phyloP scores from a whole-genome alignment of 2,113 vertebrate genomes.

The Rhabdornis inornatus region DNA sequence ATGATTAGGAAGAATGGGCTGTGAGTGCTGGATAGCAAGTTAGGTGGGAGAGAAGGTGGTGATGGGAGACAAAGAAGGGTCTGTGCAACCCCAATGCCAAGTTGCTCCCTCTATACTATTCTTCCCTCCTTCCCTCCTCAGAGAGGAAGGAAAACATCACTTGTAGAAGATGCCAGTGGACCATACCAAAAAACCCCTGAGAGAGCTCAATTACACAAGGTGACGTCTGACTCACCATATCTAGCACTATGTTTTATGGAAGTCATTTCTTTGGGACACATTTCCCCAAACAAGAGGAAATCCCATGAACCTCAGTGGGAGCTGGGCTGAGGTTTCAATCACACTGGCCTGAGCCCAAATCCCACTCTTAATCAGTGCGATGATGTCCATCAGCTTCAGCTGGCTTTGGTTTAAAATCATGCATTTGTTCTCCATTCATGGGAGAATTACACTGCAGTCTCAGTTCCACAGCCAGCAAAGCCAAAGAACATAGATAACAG shows the following conservation, averaged over 20 bases:
- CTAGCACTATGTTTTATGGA: not conserved
- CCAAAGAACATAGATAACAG: not conserved
- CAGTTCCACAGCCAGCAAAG: not conserved
- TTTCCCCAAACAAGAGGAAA: constrained; percentile 4
- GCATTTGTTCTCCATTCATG: not conserved
- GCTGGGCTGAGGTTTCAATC: not conserved
- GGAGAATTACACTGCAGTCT: constrained; percentile 6
- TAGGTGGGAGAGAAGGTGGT: not conserved
- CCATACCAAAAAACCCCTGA: not conserved
- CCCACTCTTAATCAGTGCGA: not conserved
- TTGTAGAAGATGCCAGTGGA: not conserved
- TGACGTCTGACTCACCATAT: not conserved
- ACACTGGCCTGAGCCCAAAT: not conserved
- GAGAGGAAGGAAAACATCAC: not conserved
- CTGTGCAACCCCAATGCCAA: not conserved
- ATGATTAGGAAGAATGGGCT: constrained; percentile 28
- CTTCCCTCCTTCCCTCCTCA: not conserved
- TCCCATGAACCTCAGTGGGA: not conserved
- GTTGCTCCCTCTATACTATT: not conserved
- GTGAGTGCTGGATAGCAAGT: constrained; percentile 1
- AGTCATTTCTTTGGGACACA: not conserved
- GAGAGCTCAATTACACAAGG: not conserved
- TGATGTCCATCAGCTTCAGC: constrained; percentile 28
- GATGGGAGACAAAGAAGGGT: not conserved
- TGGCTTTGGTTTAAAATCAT: constrained; percentile 20